phyloP scores from a whole-genome alignment of 1,140 invertebrate species.

The Ostrea denselamellosa region DNA sequence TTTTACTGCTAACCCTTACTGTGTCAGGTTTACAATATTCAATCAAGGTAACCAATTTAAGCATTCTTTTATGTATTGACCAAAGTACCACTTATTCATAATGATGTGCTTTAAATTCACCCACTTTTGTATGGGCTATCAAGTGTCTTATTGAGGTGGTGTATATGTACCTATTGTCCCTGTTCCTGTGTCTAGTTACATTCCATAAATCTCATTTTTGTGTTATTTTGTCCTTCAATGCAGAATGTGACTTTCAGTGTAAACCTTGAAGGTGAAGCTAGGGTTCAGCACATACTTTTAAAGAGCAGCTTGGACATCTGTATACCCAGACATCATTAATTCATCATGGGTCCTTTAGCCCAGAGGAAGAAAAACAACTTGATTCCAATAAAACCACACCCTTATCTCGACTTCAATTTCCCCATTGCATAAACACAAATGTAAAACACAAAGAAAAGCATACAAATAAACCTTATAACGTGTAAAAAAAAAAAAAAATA shows the following conservation, averaged over 20 bases:
- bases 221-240: conserved; percentile 9
- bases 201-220: conserved; percentile 27
- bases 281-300: neutral
- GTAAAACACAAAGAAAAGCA: too few relatives aligned
- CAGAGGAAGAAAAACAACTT: too few relatives aligned
- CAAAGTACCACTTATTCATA: neutral
- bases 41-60: neutral
- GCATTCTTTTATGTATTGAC: neutral
- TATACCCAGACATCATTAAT: neutral
- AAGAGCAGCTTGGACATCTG: neutral
- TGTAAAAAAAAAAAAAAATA: too few relatives aligned
- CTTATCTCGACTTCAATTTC: too few relatives aligned
- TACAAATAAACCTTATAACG: too few relatives aligned
- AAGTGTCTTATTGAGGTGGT: neutral
- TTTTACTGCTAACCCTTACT: too few relatives aligned
- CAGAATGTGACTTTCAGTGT: conserved; percentile 32
- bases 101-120: conserved; percentile 3
- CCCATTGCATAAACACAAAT: too few relatives aligned
- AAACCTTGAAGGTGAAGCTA: neutral
- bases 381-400: too few relatives aligned
- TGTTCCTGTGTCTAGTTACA: neutral
- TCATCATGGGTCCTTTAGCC: too few relatives aligned
- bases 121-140: neutral
- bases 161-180: neutral
- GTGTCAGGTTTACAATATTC: too few relatives aligned